Evolutionary conservation across 1,140 invertebrate species (phyloP).

Genomic region (Colletes gigas): DNA sequence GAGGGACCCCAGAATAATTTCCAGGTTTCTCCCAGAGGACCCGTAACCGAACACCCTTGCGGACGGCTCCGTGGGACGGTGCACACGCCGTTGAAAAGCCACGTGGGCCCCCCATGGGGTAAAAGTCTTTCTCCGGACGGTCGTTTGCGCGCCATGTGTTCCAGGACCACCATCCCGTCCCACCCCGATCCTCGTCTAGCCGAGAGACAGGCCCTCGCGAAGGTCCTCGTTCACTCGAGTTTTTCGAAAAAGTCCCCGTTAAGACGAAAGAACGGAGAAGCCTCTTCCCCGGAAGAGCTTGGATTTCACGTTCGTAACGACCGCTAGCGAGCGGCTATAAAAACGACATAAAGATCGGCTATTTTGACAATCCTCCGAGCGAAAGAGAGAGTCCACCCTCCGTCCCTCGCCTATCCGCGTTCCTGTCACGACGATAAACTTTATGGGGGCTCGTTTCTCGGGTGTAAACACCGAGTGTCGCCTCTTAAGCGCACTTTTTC

Average conservation of each 20-base stretch:
- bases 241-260: constrained; percentile 52
- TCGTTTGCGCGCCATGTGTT: constrained; percentile 78
- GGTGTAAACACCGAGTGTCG: constrained; percentile 70
- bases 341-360: constrained; percentile 79
- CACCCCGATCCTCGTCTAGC: constrained; percentile 3
- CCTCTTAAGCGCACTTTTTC: constrained; percentile 57
- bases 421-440: constrained; percentile 73
- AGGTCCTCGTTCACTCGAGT: constrained; percentile 3
- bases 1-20: constrained; percentile 13
- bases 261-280: not conserved
- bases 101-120: constrained; percentile 75
- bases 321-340: constrained; percentile 74
- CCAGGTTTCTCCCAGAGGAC: constrained; percentile 36
- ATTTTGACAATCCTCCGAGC: constrained; percentile 77
- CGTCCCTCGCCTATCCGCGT: not conserved
- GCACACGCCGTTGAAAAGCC: constrained; percentile 55
- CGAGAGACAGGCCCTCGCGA: constrained; percentile 22
- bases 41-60: constrained; percentile 69
- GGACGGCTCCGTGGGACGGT: constrained; percentile 36
- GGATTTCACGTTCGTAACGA: constrained; percentile 74
- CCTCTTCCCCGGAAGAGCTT: constrained; percentile 67
- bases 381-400: constrained; percentile 34
- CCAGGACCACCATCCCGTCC: constrained; percentile 43
- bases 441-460: constrained; percentile 76
- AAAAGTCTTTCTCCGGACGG: constrained; percentile 76